Evolutionary conservation across 2,888 invertebrate genomes (phyloP), one percentile per base, ranked within the genome.

Genomic region (Andrena dorsata): DNA sequence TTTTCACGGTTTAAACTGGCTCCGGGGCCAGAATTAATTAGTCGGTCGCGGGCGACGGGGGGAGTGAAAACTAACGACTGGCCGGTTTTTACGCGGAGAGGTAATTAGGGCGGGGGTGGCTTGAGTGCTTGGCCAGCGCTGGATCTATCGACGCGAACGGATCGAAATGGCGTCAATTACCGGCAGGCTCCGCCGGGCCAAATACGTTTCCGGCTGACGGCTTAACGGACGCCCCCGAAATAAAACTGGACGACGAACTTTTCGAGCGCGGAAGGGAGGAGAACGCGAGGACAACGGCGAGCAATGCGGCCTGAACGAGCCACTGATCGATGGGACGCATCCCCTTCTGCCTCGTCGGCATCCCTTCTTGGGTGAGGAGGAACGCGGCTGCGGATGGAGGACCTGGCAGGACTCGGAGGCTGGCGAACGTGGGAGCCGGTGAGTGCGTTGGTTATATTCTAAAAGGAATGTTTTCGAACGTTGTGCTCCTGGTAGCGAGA

Each of bases 131-230:
- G 53, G 8, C 16, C 41, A 64, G 69, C 28, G 41, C 56, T 13
- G 66, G 78, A 78, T 80, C 73, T 30, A 73, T 78, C 78, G 70
- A 60, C 23, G 56, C 47, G 61, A 71, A 78, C 84, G 86, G 86
- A 89, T 90, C 87, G 86, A 90, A 56, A 83, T 84, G 79, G 83
- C 86, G 83, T 87, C 88, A 83, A 90, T 86, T 86, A 86, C 76
- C 80, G 79, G 32, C 68, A 28, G 80, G 47, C 73, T 5, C 5
- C 83, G 72, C 47, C 75, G 68, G 64, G 68, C 68, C 70, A 76
- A 80, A 80, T 85, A 74, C 80, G 76, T 72, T 80, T 74, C 66
- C 76, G 73, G 66, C 49, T 70, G 77, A 77, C 76, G 80, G 76
- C 76, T 78, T 74, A 80, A 85, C 77, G 77, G 66, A 68, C 69